These are phyloP conservation scores for Elmis aenea DNA, from an alignment of 2,888 invertebrate genomes.

Conservation along the genomic window DNA sequence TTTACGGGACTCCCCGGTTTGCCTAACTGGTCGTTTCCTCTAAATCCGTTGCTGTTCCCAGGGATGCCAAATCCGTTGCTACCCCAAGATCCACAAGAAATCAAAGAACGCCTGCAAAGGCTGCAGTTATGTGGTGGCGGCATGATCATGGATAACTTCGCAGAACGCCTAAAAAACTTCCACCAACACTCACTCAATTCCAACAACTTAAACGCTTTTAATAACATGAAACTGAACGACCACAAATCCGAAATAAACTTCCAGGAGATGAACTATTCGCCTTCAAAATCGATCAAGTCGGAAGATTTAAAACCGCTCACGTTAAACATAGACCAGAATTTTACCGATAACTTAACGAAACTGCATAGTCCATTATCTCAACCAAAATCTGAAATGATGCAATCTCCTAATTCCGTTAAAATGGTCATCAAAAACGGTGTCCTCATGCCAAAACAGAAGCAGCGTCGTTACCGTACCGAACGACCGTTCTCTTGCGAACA, in stretches of 20 bases:
- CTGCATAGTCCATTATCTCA: constrained; percentile 45
- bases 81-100: constrained; percentile 58
- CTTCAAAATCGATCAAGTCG: constrained; percentile 28
- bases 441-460: constrained; percentile 87
- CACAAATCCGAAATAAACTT: constrained; percentile 24
- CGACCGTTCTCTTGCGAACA: constrained; percentile 87
- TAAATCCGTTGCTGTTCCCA: constrained; percentile 62
- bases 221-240: constrained; percentile 30
- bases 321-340: constrained; percentile 39
- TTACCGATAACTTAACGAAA: constrained; percentile 28
- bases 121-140: constrained; percentile 68
- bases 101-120: constrained; percentile 64
- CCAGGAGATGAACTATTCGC: constrained; percentile 15
- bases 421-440: constrained; percentile 90
- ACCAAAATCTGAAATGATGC: constrained; percentile 50
- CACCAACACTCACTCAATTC: constrained; percentile 17
- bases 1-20: constrained; percentile 36
- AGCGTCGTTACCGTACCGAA: constrained; percentile 83
- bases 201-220: constrained; percentile 21
- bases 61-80: constrained; percentile 51
- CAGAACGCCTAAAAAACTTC: constrained; percentile 32
- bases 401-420: constrained; percentile 65
- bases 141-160: constrained; percentile 50
- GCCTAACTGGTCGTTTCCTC: constrained; percentile 50
- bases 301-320: constrained; percentile 53